These are phyloP conservation scores for Zaprionus africanus DNA, from an alignment of 1,140 invertebrate genomes.

Conservation along the genomic window DNA sequence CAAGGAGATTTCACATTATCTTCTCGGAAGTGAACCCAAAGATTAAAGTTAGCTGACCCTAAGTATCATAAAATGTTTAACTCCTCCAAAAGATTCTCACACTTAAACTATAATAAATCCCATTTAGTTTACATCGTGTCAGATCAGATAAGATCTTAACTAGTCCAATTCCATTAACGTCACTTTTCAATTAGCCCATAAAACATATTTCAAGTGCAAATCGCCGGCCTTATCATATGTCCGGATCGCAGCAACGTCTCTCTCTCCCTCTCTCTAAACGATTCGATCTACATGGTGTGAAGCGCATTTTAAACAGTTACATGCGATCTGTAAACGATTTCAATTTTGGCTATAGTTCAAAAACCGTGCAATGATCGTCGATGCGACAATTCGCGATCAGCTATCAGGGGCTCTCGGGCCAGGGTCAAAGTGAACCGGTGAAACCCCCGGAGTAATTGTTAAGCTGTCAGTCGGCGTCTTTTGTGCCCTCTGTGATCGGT, in stretches of 20 bases:
- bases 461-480: slow-evolving; percentile 11
- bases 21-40: not conserved
- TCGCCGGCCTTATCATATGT: slow-evolving; percentile 12
- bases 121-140: not conserved
- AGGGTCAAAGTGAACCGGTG: slow-evolving; percentile 23
- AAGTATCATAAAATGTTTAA: not conserved
- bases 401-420: slow-evolving; percentile 29
- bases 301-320: slow-evolving; percentile 31
- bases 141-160: slow-evolving; percentile 10
- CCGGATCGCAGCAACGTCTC: slow-evolving; percentile 18
- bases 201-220: slow-evolving; percentile 34
- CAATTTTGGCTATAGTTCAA: slow-evolving; percentile 8
- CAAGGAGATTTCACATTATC: not conserved
- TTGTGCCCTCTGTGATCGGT: not conserved
- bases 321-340: not conserved
- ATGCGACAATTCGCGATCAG: not conserved
- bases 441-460: slow-evolving; percentile 9
- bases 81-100: not conserved
- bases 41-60: not conserved
- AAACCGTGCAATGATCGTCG: slow-evolving; percentile 10
- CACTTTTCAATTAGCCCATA: slow-evolving; percentile 5
- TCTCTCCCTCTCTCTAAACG: slow-evolving; percentile 1
- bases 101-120: not conserved
- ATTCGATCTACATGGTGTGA: slow-evolving; percentile 17
- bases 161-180: not conserved